Base-by-base conservation (phyloP, 2,113 vertebrate genomes). In the Gopherus flavomarginatus region DNA sequence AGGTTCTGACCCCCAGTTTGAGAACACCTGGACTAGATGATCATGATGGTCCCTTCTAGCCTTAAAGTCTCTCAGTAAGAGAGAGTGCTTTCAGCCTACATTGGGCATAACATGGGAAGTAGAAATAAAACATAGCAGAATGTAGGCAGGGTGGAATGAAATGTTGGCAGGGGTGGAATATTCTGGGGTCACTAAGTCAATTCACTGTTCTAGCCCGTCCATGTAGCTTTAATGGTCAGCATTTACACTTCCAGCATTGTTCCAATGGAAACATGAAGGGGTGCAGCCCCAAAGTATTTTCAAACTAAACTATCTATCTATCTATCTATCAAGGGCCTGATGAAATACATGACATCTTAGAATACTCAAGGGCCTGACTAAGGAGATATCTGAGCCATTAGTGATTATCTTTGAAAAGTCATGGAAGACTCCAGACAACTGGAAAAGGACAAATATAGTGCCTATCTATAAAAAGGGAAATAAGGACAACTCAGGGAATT, bases 131-230 rank as follows among this genome's bases (percentile, higher is more conserved):
- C 69, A 42, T 11, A 62, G 57, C 5, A 49, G 8, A 17, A 26
- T 31, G 16, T 17, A 17, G 26, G 1, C 1, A n/a, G 0, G 1
- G 13, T 0, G 0, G 26, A 26, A 53, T 59, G 24, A 27, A 59
- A 59, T 31, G 11, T 59, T 59, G 57, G 26, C 65, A 69, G 35
- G 35, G 16, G 6, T 65, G 3, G 59, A 65, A 65, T 65, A 1
- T 65, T 88, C 53, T 53, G 10, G 8, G 11, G 22, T 14, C 93
- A 81, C 50, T 53, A 17, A 83, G 16, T 6, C 90, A 54, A 89
- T 75, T 21, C 54, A 44, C 19, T 6, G 5, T 69, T 88, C 1
- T 1, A 5, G 42, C 59, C 69, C 24, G 22, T 85, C 83, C 31
- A n/a, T n/a, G 16, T 19, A 9, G 35, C 17, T 69, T n/a, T 69